Evolutionary conservation across 2,888 invertebrate genomes (phyloP).

Genomic region (Drosophila algonquin): DNA sequence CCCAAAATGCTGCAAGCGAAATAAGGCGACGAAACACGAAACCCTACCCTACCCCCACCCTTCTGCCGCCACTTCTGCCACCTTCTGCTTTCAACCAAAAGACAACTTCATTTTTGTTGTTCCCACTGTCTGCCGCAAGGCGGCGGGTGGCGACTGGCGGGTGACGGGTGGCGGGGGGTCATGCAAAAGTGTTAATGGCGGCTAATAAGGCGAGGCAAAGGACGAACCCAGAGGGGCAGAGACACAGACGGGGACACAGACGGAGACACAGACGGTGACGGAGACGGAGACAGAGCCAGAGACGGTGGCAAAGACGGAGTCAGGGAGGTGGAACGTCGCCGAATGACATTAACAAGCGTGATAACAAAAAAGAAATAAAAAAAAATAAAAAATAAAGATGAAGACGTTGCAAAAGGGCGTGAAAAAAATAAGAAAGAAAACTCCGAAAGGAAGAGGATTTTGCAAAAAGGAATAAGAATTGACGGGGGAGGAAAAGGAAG

Average conservation of each 20-base stretch:
- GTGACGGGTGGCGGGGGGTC: constrained; percentile 26
- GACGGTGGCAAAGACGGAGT: constrained; percentile 34
- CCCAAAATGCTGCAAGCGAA: constrained; percentile 64
- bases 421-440: constrained; percentile 19
- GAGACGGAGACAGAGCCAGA: constrained; percentile 10
- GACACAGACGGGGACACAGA: constrained; percentile 8
- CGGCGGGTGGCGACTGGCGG: neutral
- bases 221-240: constrained; percentile 15
- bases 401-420: constrained; percentile 39
- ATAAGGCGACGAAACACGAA: constrained; percentile 58
- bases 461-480: neutral
- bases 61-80: neutral
- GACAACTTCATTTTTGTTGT: constrained; percentile 47
- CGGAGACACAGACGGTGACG: no score
- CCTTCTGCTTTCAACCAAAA: constrained; percentile 5
- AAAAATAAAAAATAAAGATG: constrained; percentile 13
- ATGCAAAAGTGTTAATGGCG: constrained; percentile 74
- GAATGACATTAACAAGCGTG: constrained; percentile 78
- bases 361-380: constrained; percentile 56
- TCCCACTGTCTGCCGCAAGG: constrained; percentile 15
- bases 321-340: constrained; percentile 35
- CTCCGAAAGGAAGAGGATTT: neutral
- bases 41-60: neutral
- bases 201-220: constrained; percentile 69
- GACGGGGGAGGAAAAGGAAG: neutral